Evolutionary conservation across 2,888 invertebrate species (phyloP).

Genomic region (Timema cristinae): DNA sequence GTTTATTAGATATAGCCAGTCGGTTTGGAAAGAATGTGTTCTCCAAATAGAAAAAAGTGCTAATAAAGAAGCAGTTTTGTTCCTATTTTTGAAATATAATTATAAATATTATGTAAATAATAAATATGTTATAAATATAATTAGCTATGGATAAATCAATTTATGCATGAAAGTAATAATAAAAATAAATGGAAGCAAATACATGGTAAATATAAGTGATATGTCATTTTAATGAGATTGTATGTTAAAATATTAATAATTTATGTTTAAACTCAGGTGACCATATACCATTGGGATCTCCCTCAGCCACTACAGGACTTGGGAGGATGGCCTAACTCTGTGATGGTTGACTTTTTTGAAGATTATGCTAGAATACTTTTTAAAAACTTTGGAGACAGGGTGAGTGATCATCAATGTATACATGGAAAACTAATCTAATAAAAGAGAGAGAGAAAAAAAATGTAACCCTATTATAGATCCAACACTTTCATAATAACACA

Average conservation of each 20-base stretch:
- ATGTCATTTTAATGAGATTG: too few relatives aligned
- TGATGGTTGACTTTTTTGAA: conserved; percentile 59
- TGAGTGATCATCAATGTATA: conserved; percentile 20
- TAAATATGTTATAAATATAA: not conserved
- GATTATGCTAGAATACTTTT: conserved; percentile 59
- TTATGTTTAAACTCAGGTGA: conserved; percentile 29
- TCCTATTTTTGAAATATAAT: not conserved
- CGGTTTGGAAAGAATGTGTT: too few relatives aligned
- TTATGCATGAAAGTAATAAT: too few relatives aligned
- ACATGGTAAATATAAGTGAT: too few relatives aligned
- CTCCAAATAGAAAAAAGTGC: not conserved
- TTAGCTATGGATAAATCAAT: not conserved
- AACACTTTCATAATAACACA: too few relatives aligned
- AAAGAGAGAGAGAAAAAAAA: too few relatives aligned
- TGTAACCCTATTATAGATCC: too few relatives aligned
- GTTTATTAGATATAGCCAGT: too few relatives aligned
- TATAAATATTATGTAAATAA: not conserved
- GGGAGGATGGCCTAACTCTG: conserved; percentile 64
- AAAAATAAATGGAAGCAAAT: too few relatives aligned
- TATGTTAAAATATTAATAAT: not conserved
- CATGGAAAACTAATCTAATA: too few relatives aligned
- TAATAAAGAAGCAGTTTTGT: not conserved
- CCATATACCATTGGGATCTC: conserved; percentile 46
- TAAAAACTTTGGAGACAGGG: conserved; percentile 47
- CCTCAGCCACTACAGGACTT: conserved; percentile 47